These are phyloP conservation scores for Nemapogon koenigi DNA, from an alignment of 2,888 invertebrate species.

Conservation along the genomic window DNA sequence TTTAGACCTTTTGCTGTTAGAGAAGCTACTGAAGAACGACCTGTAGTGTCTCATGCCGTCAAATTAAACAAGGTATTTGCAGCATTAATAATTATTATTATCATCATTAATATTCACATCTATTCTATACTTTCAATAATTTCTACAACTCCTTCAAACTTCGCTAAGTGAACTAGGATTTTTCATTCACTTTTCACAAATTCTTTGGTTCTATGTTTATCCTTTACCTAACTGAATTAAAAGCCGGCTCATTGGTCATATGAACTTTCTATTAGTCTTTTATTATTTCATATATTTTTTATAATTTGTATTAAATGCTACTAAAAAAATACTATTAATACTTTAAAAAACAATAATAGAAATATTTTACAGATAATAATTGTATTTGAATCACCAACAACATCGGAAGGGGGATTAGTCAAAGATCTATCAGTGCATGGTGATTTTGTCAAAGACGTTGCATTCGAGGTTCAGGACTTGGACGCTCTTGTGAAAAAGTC, in stretches of 20 bases:
- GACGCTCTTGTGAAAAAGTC: conserved; percentile 84
- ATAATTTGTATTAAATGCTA: no score
- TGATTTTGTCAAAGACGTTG: conserved; percentile 95
- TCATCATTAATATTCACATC: not conserved
- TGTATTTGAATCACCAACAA: conserved; percentile 88
- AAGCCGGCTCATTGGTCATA: no score
- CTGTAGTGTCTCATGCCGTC: conserved; percentile 83
- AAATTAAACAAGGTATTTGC: conserved; percentile 82
- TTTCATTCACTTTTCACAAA: no score
- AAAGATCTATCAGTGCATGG: conserved; percentile 84
- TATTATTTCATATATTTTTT: no score
- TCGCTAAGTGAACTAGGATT: no score
- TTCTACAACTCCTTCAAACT: no score
- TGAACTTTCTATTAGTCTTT: no score
- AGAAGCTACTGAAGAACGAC: conserved; percentile 83
- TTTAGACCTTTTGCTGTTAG: conserved; percentile 89
- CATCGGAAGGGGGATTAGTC: conserved; percentile 72
- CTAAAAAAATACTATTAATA: no score
- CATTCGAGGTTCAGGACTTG: conserved; percentile 91
- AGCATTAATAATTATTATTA: no score
- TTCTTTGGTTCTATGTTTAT: no score
- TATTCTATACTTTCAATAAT: not conserved
- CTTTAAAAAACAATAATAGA: no score
- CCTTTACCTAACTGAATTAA: no score
- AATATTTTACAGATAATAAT: conserved; percentile 78